Conservation (phyloP, 2,113 vertebrate species). For the Oreochromis spilurus region DNA sequence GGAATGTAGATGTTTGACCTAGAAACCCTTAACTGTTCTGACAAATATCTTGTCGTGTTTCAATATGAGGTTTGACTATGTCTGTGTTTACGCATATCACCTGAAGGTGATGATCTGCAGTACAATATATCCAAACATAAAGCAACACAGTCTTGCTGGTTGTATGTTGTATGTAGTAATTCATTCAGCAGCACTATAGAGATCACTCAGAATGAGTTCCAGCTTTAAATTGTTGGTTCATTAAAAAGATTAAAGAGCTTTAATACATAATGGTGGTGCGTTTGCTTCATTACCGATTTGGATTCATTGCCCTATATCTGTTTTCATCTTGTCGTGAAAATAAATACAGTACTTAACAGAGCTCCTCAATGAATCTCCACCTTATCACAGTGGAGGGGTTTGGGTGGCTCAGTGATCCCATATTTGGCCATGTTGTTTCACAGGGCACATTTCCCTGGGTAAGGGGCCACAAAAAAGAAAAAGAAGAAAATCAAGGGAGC, state of each 20-base stretch:
- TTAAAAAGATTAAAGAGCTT: slow-evolving; percentile 20
- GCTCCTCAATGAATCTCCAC: not conserved
- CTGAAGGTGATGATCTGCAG: slow-evolving; percentile 4
- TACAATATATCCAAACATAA: slow-evolving; percentile 2
- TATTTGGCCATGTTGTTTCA: not conserved
- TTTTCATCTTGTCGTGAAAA: not conserved
- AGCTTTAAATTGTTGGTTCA: not conserved
- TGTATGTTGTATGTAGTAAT: not conserved
- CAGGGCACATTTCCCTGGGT: not conserved
- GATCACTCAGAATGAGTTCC: not conserved
- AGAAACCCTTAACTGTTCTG: slow-evolving; percentile 18
- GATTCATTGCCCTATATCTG: not conserved
- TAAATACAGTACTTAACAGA: not conserved
- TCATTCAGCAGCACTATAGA: not conserved
- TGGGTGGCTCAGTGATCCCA: not conserved
- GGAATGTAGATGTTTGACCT: slow-evolving; percentile 26
- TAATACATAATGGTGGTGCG: not conserved
- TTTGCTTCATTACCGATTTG: not conserved
- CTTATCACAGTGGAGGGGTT: not conserved
- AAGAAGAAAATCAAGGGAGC: not conserved
- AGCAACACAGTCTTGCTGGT: not conserved
- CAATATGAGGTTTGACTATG: slow-evolving; percentile 12
- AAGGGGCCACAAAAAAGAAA: not conserved
- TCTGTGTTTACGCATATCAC: slow-evolving; percentile 12
- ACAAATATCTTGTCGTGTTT: slow-evolving; percentile 31